phyloP scores from a whole-genome alignment of 2,797 vertebrate genomes.

The Pantherophis vulpinus region DNA sequence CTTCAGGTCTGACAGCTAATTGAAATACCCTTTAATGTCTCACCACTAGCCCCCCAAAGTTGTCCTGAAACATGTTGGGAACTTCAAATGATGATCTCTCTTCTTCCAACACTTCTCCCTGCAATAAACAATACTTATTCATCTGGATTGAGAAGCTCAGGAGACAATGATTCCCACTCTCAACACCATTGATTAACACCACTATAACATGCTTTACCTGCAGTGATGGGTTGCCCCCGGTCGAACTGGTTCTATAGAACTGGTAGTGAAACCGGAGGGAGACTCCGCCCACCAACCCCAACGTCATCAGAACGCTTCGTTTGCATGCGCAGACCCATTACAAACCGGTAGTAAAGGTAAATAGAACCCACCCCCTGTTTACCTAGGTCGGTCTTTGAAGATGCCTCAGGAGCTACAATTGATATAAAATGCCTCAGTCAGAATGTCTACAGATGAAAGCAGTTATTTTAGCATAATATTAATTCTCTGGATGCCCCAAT shows the following conservation, averaged over 20 bases:
- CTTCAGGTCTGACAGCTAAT: not conserved
- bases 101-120: not conserved
- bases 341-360: too few species aligned
- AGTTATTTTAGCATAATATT: not conserved
- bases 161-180: not conserved
- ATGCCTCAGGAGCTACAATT: not conserved
- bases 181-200: not conserved
- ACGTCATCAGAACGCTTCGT: too few species aligned
- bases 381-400: not conserved
- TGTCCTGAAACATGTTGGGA: not conserved
- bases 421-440: not conserved
- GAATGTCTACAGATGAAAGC: not conserved
- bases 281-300: too few species aligned
- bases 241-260: too few species aligned
- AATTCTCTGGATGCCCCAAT: not conserved
- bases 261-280: too few species aligned
- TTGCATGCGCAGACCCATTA: too few species aligned
- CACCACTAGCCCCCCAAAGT: not conserved
- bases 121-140: not conserved
- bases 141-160: not conserved
- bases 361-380: not conserved
- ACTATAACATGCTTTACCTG: not conserved
- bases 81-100: not conserved
- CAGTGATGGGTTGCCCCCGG: too few species aligned
- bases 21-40: not conserved